Conservation (phyloP, 2,113 vertebrate species). For the Rhinolophus sinicus region DNA sequence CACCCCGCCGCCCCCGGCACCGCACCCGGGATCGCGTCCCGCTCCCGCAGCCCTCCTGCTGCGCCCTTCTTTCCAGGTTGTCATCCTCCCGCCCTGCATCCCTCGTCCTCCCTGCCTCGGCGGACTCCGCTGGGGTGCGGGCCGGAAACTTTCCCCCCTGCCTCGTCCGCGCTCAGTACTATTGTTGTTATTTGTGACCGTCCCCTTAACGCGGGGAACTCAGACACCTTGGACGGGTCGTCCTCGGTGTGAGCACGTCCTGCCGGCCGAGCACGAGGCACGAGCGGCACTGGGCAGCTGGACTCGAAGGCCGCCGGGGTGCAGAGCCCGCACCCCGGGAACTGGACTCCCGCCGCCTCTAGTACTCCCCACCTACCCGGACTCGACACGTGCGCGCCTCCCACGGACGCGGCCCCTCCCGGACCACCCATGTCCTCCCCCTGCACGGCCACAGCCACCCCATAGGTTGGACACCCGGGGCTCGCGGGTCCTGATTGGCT, state of each 20-base stretch:
- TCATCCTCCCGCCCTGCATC: neutral
- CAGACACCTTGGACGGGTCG: slow-evolving; percentile 29
- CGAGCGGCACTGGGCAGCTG: neutral
- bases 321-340: neutral
- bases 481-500: slow-evolving; percentile 72
- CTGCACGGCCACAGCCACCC: slow-evolving; percentile 62
- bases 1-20: slow-evolving; percentile 36
- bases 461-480: slow-evolving; percentile 76
- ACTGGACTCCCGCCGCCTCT: neutral
- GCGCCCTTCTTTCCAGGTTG: neutral
- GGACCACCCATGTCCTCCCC: slow-evolving; percentile 57
- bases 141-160: slow-evolving; percentile 70
- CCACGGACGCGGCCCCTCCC: slow-evolving; percentile 70
- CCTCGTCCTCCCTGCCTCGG: neutral
- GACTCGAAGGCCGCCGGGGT: neutral
- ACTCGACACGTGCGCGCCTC: slow-evolving; percentile 76
- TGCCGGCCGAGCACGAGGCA: neutral
- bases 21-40: neutral
- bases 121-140: neutral
- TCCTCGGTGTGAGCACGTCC: neutral
- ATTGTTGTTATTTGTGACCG: slow-evolving; percentile 49
- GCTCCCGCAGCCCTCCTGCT: neutral
- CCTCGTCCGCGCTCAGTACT: neutral
- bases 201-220: neutral
- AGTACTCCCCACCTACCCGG: slow-evolving; percentile 29